Conservation (phyloP, 1,140 invertebrate species). For the Bombus polaris region DNA sequence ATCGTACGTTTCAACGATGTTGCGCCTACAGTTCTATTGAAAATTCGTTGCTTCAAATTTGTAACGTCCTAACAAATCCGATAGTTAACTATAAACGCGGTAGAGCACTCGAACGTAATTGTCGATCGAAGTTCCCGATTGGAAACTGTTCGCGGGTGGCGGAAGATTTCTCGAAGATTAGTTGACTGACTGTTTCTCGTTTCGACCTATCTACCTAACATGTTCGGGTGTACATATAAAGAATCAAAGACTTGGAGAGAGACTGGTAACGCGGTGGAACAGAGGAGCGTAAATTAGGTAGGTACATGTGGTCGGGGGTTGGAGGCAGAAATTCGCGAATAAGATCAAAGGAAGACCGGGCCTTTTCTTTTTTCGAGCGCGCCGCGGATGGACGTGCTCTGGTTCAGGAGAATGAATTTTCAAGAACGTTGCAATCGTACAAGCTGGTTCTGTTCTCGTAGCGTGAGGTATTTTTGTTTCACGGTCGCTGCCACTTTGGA, state of each 20-base stretch:
- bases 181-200: too few relatives aligned
- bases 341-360: conserved; percentile 2
- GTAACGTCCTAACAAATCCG: too few relatives aligned
- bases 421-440: neutral
- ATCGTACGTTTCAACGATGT: too few relatives aligned
- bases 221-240: neutral
- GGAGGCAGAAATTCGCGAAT: conserved; percentile 17
- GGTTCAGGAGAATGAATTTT: conserved; percentile 8
- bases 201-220: neutral
- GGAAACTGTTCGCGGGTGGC: neutral
- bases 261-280: neutral
- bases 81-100: neutral
- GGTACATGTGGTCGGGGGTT: neutral
- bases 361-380: neutral
- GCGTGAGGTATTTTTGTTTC: neutral
- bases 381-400: neutral
- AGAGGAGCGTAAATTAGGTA: conserved; percentile 27
- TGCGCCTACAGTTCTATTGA: too few relatives aligned
- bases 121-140: neutral
- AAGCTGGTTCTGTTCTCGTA: neutral
- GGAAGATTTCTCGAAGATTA: neutral
- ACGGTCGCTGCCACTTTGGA: neutral
- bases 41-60: too few relatives aligned
- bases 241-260: neutral
- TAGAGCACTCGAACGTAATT: neutral